Percentiles rank a stretch among this genome's conserved stretches.
phyloP scores from a whole-genome alignment of 2,888 invertebrate genomes.

The Odontocolon sp. region DNA sequence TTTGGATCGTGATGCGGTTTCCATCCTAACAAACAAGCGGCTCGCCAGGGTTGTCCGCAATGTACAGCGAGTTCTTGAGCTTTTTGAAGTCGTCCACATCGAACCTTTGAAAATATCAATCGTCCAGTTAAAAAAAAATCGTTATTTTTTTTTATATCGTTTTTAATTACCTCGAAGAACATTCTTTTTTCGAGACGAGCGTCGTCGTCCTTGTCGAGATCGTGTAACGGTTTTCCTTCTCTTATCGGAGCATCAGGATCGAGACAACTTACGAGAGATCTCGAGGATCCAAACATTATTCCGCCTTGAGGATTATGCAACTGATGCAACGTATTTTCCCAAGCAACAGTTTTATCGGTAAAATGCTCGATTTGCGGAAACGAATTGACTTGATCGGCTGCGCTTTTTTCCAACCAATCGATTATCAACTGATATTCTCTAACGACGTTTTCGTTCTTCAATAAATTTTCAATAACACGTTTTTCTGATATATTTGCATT shows the following conservation, averaged over 20 bases:
- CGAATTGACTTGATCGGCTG: slow-evolving; percentile 83
- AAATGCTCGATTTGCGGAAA: slow-evolving; percentile 86
- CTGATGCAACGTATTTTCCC: slow-evolving; percentile 95
- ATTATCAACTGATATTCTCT: slow-evolving; percentile 92
- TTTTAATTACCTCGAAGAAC: slow-evolving; percentile 79
- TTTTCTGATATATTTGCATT: slow-evolving; percentile 83
- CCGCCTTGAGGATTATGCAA: slow-evolving; percentile 82
- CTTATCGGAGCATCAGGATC: slow-evolving; percentile 95
- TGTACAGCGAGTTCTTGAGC: slow-evolving; percentile 92
- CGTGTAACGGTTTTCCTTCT: slow-evolving; percentile 90
- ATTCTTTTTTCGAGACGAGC: slow-evolving; percentile 78
- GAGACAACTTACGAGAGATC: slow-evolving; percentile 85
- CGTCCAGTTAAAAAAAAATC: too few species aligned
- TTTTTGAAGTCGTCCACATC: slow-evolving; percentile 93
- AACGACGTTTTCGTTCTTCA: slow-evolving; percentile 82
- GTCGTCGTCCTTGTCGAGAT: slow-evolving; percentile 93
- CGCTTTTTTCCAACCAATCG: slow-evolving; percentile 95
- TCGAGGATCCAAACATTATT: slow-evolving; percentile 84
- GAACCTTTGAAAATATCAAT: too few species aligned
- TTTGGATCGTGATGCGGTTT: slow-evolving; percentile 93
- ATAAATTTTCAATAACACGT: slow-evolving; percentile 83
- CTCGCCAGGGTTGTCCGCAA: slow-evolving; percentile 96
- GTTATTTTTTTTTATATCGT: too few species aligned
- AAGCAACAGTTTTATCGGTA: slow-evolving; percentile 91
- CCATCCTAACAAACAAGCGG: slow-evolving; percentile 96